These are phyloP conservation scores for Hydractinia echinata DNA, from an alignment of 30 jellyfish, hydroid and myxozoan species.

Conservation along the genomic window DNA sequence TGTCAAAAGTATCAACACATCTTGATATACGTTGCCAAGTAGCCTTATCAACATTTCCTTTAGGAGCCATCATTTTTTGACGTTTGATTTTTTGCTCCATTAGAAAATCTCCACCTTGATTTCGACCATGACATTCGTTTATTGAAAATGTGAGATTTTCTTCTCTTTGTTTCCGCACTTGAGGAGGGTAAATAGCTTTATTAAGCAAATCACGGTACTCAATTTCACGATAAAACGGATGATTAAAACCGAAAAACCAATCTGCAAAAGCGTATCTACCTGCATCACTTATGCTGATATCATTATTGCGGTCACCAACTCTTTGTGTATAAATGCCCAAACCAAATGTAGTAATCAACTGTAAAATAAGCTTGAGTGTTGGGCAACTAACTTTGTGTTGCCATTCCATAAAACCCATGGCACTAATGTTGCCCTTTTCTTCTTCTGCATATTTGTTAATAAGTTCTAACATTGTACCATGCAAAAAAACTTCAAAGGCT, in stretches of 20 bases:
- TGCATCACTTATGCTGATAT: neutral
- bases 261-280: constrained; percentile 1
- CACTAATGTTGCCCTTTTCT: neutral
- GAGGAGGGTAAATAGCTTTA: neutral
- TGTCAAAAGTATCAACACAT: constrained; percentile 7
- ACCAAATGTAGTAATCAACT: neutral
- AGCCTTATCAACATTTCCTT: neutral
- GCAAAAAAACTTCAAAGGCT: neutral
- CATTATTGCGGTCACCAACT: constrained; percentile 8
- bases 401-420: neutral
- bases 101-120: constrained; percentile 19
- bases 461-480: constrained; percentile 10
- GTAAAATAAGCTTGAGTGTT: neutral
- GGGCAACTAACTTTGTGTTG: neutral
- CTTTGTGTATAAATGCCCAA: constrained; percentile 5
- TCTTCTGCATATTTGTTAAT: neutral
- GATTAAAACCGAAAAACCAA: constrained; percentile 2
- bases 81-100: constrained; percentile 6
- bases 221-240: constrained; percentile 16
- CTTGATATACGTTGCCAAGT: constrained; percentile 14
- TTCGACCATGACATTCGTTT: neutral
- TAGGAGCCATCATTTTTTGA: constrained; percentile 10
- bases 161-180: neutral
- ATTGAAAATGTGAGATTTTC: constrained; percentile 14
- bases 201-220: constrained; percentile 10